phyloP scores from a whole-genome alignment of 2,888 invertebrate species.

The Cremastobaeus sp. region DNA sequence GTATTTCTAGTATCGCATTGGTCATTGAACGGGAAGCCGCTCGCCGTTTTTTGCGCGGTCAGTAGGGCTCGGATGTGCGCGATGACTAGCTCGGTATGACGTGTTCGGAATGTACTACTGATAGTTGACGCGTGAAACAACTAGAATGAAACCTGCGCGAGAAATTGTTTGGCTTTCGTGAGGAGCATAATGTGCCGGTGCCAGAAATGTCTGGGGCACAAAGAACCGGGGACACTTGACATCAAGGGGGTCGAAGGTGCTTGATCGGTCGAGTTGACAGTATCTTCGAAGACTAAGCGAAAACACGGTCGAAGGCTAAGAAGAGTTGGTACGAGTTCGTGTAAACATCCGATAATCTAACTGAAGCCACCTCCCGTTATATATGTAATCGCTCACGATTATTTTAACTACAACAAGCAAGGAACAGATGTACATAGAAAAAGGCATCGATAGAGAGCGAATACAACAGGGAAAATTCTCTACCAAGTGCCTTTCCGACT shows the following conservation, averaged over 20 bases:
- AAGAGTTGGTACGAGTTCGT: constrained; percentile 16
- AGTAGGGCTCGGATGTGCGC: too few species aligned
- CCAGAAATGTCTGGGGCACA: constrained; percentile 15
- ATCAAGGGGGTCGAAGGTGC: too few species aligned
- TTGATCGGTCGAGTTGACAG: too few species aligned
- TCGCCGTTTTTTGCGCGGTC: too few species aligned
- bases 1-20: constrained; percentile 68
- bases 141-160: constrained; percentile 8
- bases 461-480: too few species aligned
- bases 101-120: too few species aligned
- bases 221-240: constrained; percentile 6
- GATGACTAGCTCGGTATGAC: constrained; percentile 6
- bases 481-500: too few species aligned
- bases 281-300: background rate
- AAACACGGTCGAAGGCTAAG: constrained; percentile 24
- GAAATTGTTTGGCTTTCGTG: too few species aligned
- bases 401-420: too few species aligned
- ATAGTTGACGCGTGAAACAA: constrained; percentile 8
- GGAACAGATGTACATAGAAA: too few species aligned
- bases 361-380: constrained; percentile 17
- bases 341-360: constrained; percentile 37
- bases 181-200: too few species aligned
- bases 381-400: constrained; percentile 14
- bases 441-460: too few species aligned
- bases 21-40: constrained; percentile 68